Evolutionary conservation across 2,888 invertebrate genomes (phyloP), one percentile per base, ranked within the genome.

Genomic region (Mellilla xanthometata): DNA sequence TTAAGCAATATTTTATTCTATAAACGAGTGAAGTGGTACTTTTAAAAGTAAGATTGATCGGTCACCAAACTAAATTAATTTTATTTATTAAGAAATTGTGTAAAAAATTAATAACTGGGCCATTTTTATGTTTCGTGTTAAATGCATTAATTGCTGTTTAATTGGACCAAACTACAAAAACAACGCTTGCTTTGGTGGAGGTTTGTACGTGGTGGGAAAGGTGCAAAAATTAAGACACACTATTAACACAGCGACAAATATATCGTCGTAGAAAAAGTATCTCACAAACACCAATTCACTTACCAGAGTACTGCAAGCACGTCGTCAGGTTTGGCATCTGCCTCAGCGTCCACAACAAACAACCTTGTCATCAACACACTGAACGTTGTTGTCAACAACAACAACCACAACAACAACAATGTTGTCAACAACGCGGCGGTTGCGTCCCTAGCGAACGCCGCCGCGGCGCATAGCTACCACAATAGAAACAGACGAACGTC

Each of bases 381-480:
- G 39, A 90, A 85, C 65, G 90, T 88, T 67, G 90, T 89, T 54
- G 91, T 86, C 38, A 90, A 88, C 70, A 90, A 90, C 82, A 85
- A 90, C 75, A 86, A 90, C 62, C 84, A 90, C 66, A 82, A 88
- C 75, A 85, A 91, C 78, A 85, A 90, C 68, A 89, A 90, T 49
- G 86, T 90, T 13, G 80, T 90, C 55, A 90, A 91, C 74, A 85
- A 90, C 71, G 87, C 90, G 49, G 82, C 88, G 35, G 90, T 90
- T 8, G 90, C 90, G 1, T 85, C 90, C 0, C 69, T 90, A 31
- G 90, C 90, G 1, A 87, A 89, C 6, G 89, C 88, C 3, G 90
- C 90, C 0, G 90, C 90, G 1, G 90, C 90, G 0, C 89, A 89
- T 42, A 82, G 79, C 68, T 90, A 89, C 58, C 90, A 89, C 34